These are phyloP conservation scores for Lonchura striata DNA, from an alignment of 2,113 vertebrate genomes.

Conservation along the genomic window DNA sequence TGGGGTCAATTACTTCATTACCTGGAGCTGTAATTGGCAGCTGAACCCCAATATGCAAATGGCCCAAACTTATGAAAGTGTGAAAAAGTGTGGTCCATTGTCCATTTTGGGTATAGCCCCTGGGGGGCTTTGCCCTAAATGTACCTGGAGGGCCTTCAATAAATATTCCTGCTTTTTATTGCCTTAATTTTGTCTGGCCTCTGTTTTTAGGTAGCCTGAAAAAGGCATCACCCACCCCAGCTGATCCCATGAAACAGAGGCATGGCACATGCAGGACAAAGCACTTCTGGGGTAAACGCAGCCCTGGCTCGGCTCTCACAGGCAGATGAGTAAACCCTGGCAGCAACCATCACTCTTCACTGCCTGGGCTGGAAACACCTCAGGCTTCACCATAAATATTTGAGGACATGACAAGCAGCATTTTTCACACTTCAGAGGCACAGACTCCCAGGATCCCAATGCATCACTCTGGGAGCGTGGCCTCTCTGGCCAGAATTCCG, in stretches of 20 bases:
- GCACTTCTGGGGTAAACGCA: neutral
- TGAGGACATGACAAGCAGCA: neutral
- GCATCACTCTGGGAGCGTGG: neutral
- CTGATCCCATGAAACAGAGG: neutral
- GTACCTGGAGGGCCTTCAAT: neutral
- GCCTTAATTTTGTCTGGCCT: accelerated
- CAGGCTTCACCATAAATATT: neutral
- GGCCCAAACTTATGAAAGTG: neutral
- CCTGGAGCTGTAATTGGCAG: neutral
- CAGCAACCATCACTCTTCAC: neutral
- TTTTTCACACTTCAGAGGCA: neutral
- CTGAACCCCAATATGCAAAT: neutral
- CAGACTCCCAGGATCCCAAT: neutral
- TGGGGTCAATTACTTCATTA: neutral
- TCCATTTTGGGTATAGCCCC: neutral
- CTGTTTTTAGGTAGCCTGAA: neutral
- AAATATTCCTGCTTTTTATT: neutral
- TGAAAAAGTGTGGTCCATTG: neutral
- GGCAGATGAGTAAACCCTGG: neutral
- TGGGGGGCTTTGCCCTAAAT: neutral
- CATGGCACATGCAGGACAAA: neutral
- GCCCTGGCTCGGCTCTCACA: neutral
- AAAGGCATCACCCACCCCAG: neutral
- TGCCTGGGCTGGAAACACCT: neutral
- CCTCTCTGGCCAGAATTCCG: neutral